Evolutionary conservation across 2,888 invertebrate species (phyloP), one percentile per base, ranked within the genome.

Genomic region (Ellobium chinense): DNA sequence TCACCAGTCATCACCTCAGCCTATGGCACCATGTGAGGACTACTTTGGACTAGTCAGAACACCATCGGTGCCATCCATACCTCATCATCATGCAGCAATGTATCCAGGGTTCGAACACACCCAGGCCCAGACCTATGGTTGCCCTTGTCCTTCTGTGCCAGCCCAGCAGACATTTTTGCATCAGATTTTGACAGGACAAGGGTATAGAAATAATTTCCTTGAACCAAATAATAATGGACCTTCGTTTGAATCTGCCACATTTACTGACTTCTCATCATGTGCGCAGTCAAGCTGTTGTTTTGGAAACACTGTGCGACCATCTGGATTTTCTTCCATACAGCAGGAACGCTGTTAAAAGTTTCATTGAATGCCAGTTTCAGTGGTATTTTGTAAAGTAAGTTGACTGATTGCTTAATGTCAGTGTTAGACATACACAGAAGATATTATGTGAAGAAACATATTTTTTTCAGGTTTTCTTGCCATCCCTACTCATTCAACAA

Each of bases 171-270:
- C 88, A 9, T 89, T 90, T 72, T 84, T 90, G 9, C 89, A 89
- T 82, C 88, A 89, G 84, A 90, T 90, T 76, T 82, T 90, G 31
- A 88, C 85, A 63, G 90, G 90, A 5, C 87, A 89, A 77, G 90
- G 90, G 34, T 90, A 90, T 73, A 87, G 86, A 74, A 88, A 89
- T 77, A 87, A 88, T 78, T 84, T 72, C 54, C 0, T 65, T 21
- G 79, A 54, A 27, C 0, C 39, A 0, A 27, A 27, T 14, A 66
- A 72, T 27, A 36, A 14, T 29, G 27, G 12, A 24, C n/a, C n/a
- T 68, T 66, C 9, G 12, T 5, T 34, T 27, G 24, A 54, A 18
- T 37, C 39, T 2, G 21, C 46, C n/a, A 1, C 54, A 70, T 21
- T n/a, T n/a, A 18, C 7, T n/a, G 5, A 54, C 12, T 36, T 39